Percentiles rank a stretch among this genome's conserved stretches.
phyloP scores from a whole-genome alignment of 2,797 vertebrate genomes.

The Gambelia wislizenii region DNA sequence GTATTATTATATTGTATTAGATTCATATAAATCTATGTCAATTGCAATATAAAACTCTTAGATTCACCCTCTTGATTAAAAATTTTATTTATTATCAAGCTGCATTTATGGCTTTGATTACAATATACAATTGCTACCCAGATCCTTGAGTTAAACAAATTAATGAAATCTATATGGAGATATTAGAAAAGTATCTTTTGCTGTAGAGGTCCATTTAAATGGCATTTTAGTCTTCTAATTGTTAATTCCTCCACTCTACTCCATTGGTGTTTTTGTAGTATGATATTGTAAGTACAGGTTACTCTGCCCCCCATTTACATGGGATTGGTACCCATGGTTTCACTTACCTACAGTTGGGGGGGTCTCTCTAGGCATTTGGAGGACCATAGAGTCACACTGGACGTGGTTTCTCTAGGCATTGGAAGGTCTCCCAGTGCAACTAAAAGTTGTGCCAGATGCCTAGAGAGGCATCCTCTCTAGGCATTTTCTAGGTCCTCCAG shows the following conservation, averaged over 20 bases:
- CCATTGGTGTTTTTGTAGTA: not conserved
- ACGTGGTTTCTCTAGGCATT: too few relatives aligned
- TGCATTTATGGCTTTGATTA: constrained; percentile 59
- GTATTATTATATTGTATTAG: constrained; percentile 46
- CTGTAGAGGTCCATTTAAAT: constrained; percentile 20
- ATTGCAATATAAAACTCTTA: not conserved
- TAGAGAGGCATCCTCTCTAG: too few relatives aligned
- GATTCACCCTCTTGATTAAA: constrained; percentile 60
- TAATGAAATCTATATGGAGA: constrained; percentile 34
- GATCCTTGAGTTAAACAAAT: constrained; percentile 61
- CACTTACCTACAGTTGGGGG: too few relatives aligned
- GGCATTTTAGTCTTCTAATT: constrained; percentile 52
- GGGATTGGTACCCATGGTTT: too few relatives aligned
- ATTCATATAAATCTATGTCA: constrained; percentile 38
- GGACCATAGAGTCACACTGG: too few relatives aligned
- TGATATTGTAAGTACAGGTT: not conserved
- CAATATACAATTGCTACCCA: constrained; percentile 52
- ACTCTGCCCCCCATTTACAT: too few relatives aligned
- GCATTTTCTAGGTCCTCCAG: too few relatives aligned
- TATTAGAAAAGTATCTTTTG: constrained; percentile 3
- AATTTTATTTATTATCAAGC: constrained; percentile 49
- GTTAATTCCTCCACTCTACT: constrained; percentile 47
- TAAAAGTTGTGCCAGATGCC: too few relatives aligned
- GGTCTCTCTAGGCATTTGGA: too few relatives aligned
- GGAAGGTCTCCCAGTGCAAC: too few relatives aligned